Conservation (phyloP, 2,113 vertebrate species). For the Dromiciops gliroides region DNA sequence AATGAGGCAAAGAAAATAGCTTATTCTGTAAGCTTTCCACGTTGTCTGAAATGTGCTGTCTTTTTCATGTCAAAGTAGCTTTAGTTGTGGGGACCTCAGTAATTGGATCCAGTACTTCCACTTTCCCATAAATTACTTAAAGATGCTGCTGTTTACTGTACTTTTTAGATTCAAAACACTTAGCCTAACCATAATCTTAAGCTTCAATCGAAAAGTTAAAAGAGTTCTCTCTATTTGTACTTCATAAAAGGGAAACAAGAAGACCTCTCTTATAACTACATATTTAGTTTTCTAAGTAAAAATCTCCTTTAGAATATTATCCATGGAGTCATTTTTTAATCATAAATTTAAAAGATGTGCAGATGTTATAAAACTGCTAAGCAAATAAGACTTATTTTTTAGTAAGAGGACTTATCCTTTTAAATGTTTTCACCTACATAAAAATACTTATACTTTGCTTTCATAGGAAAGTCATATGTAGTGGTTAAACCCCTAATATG, state of each 20-base stretch:
- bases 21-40: neutral
- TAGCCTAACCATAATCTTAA: conserved; percentile 3
- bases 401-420: conserved; percentile 16
- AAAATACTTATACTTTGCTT: conserved; percentile 26
- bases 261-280: neutral
- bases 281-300: neutral
- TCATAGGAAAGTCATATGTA: conserved; percentile 8
- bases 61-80: conserved; percentile 18
- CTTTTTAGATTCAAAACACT: conserved; percentile 45
- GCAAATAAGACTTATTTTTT: conserved; percentile 1
- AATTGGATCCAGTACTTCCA: conserved; percentile 6
- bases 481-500: neutral
- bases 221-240: neutral
- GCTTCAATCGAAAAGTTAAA: conserved; percentile 28
- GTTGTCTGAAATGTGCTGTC: neutral
- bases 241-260: conserved; percentile 1
- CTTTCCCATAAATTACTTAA: conserved; percentile 33
- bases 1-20: neutral
- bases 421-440: conserved; percentile 37
- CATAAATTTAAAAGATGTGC: neutral
- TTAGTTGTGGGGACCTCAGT: neutral
- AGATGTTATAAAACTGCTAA: neutral
- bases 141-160: conserved; percentile 18
- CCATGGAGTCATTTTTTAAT: neutral
- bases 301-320: conserved; percentile 11